Evolutionary conservation across 2,888 invertebrate genomes (phyloP), one percentile per base, ranked within the genome.

Genomic region (Tetanocera ferruginea): DNA sequence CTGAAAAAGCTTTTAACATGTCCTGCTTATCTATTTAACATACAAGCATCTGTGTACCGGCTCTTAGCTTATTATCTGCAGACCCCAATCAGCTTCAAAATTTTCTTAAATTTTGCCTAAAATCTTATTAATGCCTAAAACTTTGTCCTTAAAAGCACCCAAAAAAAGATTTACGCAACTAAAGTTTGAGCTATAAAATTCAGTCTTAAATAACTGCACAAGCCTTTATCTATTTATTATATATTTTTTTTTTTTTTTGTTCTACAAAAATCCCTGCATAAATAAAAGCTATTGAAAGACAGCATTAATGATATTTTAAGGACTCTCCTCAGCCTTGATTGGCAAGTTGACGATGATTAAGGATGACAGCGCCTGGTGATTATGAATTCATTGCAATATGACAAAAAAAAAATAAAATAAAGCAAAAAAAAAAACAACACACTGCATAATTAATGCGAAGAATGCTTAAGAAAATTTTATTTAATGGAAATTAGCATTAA

Each of bases 401-500:
- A 28, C 6, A 34, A n/a, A 66, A 31, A 17, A n/a, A 3, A 66
- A 64, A n/a, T n/a, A 64, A 64, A 28, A 60, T 8, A 28, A 43
- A 19, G 31, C 14, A 28, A 3, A 3, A 31, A 17, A 34, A 31
- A 0, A 31, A 28, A 64, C 17, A 60, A 60, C n/a, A 64, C 25
- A 25, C 8, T 34, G 37, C 9, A 66, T 66, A 66, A 66, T 66
- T 66, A 66, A 66, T 66, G 34, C 64, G 37, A 34, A 28, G 31
- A 66, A 34, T 66, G 31, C 64, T 34, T 34, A 19, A 28, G 34
- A 34, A 66, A 28, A 43, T 43, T 28, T 31, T 31, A 31, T 51
- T 69, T 28, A 69, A 69, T 69, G 25, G 51, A 69, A 69, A 69
- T 69, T 69, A 69, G 51, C 69, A 49, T 69, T 51, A 25, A 25